Evolutionary conservation across 2,113 vertebrate genomes (phyloP).

Genomic region (Dermatemys mawii): DNA sequence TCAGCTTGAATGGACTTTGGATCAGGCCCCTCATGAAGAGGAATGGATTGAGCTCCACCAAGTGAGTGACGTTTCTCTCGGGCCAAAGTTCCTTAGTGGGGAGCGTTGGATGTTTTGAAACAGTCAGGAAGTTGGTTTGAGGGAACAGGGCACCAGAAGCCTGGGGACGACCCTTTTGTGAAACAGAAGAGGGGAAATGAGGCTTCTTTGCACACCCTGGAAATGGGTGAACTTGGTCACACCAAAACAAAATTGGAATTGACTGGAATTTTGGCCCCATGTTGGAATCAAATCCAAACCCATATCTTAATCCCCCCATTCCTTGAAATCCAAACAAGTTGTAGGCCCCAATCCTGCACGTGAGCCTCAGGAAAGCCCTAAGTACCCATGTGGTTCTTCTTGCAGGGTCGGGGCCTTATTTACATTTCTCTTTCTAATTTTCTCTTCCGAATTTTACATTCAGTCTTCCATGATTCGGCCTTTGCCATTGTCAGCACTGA

Average conservation of each 20-base stretch:
- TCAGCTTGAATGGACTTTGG: neutral
- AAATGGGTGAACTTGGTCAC: neutral
- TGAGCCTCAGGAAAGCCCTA: neutral
- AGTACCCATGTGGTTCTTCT: neutral
- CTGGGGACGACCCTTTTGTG: neutral
- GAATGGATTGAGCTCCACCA: neutral
- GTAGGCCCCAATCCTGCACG: neutral
- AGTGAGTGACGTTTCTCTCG: neutral
- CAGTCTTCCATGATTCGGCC: fast-evolving
- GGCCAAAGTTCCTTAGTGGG: neutral
- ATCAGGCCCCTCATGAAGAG: neutral
- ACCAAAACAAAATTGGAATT: neutral
- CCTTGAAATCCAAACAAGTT: neutral
- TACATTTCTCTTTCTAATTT: neutral
- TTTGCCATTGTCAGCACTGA: neutral
- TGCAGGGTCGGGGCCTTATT: neutral
- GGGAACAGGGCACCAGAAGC: neutral
- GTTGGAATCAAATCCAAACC: neutral
- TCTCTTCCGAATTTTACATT: neutral
- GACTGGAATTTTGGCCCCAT: neutral
- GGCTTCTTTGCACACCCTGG: neutral
- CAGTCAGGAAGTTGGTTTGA: no score
- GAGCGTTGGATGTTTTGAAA: neutral
- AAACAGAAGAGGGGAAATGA: neutral
- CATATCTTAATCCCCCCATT: neutral